Conservation (phyloP, 2,888 invertebrate species). For the Cybosia mesomella region DNA sequence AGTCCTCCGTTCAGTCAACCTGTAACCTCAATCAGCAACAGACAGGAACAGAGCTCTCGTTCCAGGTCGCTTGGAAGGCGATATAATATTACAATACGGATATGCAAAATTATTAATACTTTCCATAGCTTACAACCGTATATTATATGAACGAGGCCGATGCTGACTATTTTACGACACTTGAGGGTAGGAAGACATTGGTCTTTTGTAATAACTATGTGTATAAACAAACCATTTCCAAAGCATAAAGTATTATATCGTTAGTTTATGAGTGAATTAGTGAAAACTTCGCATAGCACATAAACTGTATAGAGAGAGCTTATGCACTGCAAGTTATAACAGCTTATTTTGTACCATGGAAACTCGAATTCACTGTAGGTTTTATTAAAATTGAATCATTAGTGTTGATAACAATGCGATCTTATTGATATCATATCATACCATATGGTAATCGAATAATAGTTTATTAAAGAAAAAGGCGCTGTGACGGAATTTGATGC, state of each 20-base stretch:
- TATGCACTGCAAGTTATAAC: constrained; percentile 33
- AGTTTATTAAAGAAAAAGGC: no score
- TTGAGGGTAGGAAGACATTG: neutral
- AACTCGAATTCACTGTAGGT: constrained; percentile 27
- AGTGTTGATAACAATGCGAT: neutral
- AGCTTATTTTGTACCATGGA: constrained; percentile 32
- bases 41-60: no score
- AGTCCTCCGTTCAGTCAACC: no score
- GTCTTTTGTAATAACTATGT: neutral
- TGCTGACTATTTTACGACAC: neutral
- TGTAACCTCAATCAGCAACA: no score
- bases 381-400: neutral
- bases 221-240: constrained; percentile 23
- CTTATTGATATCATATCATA: no score
- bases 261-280: constrained; percentile 39
- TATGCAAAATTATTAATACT: neutral
- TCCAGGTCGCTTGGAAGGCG: no score
- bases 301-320: constrained; percentile 39
- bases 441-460: neutral
- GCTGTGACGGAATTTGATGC: no score
- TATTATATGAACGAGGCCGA: neutral
- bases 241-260: constrained; percentile 20
- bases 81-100: neutral
- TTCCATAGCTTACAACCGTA: neutral
- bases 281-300: constrained; percentile 42